Evolutionary conservation across 2,797 vertebrate species (phyloP).

Genomic region (Sebastes taczanowskii): DNA sequence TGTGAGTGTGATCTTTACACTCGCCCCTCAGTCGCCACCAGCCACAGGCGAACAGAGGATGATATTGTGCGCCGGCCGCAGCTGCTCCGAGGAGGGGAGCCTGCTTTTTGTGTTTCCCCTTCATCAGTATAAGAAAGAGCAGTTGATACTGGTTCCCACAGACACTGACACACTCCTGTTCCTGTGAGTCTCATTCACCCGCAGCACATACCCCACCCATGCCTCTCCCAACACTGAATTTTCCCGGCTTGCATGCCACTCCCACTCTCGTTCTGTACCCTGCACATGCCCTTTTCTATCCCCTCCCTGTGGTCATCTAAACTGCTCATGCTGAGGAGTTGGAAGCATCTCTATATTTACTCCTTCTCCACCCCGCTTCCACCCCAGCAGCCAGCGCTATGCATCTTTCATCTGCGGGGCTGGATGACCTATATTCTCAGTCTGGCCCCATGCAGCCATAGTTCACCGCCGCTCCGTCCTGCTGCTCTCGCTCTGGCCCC

Average conservation of each 20-base stretch:
- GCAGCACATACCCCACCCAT: constrained; percentile 29
- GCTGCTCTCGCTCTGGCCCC: constrained; percentile 39
- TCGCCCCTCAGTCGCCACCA: constrained; percentile 58
- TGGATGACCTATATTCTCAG: constrained; percentile 78
- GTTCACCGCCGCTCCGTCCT: constrained; percentile 46
- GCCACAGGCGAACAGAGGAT: constrained; percentile 69
- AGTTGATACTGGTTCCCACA: constrained; percentile 48
- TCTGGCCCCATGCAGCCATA: constrained; percentile 56
- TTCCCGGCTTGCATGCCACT: constrained; percentile 8
- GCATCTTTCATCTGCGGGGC: constrained; percentile 71
- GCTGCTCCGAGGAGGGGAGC: constrained; percentile 66
- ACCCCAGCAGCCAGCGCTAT: constrained; percentile 53
- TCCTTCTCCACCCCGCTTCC: constrained; percentile 61
- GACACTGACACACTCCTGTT: constrained; percentile 40
- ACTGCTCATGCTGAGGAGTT: constrained; percentile 52
- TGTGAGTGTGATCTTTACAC: constrained; percentile 39
- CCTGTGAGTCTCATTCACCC: constrained; percentile 33
- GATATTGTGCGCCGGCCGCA: constrained; percentile 66
- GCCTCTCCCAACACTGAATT: constrained; percentile 35
- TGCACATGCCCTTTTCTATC: constrained; percentile 47
- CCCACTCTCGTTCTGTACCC: constrained; percentile 26
- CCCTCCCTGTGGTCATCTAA: constrained; percentile 64
- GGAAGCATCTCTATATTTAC: constrained; percentile 74
- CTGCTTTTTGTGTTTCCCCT: constrained; percentile 47
- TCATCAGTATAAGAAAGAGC: constrained; percentile 47